Base-by-base conservation (phyloP, 1,140 invertebrate genomes). In the Temnothorax longispinosus region DNA sequence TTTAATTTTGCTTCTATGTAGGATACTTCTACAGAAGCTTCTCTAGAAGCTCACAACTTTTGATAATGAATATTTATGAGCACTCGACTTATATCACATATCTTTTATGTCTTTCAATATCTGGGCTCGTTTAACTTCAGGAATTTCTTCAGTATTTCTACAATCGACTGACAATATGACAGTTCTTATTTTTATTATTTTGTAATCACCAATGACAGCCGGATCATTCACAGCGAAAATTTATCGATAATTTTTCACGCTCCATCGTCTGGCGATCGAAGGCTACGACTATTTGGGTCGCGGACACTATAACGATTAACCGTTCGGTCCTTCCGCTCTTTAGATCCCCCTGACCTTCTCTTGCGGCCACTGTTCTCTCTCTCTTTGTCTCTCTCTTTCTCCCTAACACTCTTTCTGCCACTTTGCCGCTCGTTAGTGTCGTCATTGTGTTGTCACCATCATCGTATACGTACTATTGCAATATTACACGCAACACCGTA, bases 241-340 rank as follows among this genome's bases (percentile, higher is more conserved):
- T 32, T 54, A 88, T 81, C 86, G 64, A 88, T 71, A 69, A 88
- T 90, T 90, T 90, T 84, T 85, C 86, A 88, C 62, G 71, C 75
- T 90, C 69, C 85, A 54, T 41, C 60, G 85, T 78, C 58, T 54
- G 62, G 62, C 77, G 65, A 86, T 91, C 82, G 89, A 91, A 91
- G 89, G 87, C 65, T 90, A 56, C 82, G 15, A 78, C 78, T 91
- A 91, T 91, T 90, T 91, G 77, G 89, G 89, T 91, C 89, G 89
- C 60, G 89, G 88, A 90, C 88, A 81, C 60, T 87, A 27, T 27
- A 44, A 82, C 64, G 50, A 91, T 90, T 91, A 86, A 78, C 81
- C 85, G 82, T 58, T 69, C 60, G 67, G 82, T 91, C 50, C 89
- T 91, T 91, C 89, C 89, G 87, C 87, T 91, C 74, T 89, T 87